A percentile compares a stretch with the other conserved stretches of the same genome.
Conservation (phyloP, 2,888 invertebrate species). For the Phyto melanocephala region DNA sequence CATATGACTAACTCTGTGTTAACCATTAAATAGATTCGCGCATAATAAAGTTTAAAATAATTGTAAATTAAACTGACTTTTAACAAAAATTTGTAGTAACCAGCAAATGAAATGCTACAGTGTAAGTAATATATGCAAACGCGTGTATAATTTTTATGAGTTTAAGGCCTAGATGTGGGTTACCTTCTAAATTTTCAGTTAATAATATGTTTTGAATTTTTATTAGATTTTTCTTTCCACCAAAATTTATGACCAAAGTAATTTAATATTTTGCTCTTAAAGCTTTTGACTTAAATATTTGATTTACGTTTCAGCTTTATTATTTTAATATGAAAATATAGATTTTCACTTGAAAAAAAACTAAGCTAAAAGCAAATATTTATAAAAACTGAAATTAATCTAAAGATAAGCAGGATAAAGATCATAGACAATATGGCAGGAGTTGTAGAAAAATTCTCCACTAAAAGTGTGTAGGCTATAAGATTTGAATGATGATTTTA, state of each 20-base stretch:
- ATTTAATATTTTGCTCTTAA: constrained; percentile 51
- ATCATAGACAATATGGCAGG: neutral
- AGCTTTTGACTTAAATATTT: constrained; percentile 56
- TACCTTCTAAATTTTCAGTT: constrained; percentile 56
- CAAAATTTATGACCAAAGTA: constrained; percentile 60
- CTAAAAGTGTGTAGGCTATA: too few relatives aligned
- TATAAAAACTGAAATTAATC: neutral
- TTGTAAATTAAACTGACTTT: neutral
- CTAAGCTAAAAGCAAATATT: neutral
- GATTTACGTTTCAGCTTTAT: constrained; percentile 56
- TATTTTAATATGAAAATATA: constrained; percentile 46
- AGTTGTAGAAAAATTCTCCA: too few relatives aligned
- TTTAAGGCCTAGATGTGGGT: constrained; percentile 58
- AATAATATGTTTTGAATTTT: constrained; percentile 30
- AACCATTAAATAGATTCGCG: constrained; percentile 1
- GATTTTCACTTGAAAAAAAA: constrained; percentile 38
- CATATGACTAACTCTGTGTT: neutral
- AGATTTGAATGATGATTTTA: too few relatives aligned
- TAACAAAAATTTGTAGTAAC: neutral
- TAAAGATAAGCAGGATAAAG: constrained; percentile 25
- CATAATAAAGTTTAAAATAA: too few relatives aligned
- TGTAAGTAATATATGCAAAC: neutral
- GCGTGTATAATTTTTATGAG: constrained; percentile 23
- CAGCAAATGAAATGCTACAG: neutral
- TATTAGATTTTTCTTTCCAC: constrained; percentile 4